These are phyloP conservation scores for Gobio gobio DNA, from an alignment of 2,113 vertebrate species.

Conservation along the genomic window DNA sequence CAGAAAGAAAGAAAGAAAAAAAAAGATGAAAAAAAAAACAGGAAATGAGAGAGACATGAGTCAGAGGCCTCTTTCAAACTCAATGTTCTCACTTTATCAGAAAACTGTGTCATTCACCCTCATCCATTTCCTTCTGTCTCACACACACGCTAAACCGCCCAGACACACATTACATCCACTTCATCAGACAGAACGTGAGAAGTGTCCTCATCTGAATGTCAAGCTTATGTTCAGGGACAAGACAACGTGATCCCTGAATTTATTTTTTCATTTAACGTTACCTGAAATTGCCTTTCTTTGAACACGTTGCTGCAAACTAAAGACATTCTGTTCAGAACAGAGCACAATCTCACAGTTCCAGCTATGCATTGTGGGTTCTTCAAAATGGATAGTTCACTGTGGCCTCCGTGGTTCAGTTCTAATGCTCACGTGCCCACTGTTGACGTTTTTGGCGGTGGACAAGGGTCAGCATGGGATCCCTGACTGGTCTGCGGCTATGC, in stretches of 20 bases:
- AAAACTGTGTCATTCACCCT: slow-evolving; percentile 73
- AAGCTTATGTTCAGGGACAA: slow-evolving; percentile 57
- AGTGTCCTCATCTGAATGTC: slow-evolving; percentile 75
- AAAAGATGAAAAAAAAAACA: slow-evolving; percentile 36
- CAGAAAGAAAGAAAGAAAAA: slow-evolving; percentile 44
- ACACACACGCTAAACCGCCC: slow-evolving; percentile 54
- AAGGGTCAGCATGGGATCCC: no score
- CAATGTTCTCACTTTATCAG: slow-evolving; percentile 74
- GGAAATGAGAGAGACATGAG: slow-evolving; percentile 46
- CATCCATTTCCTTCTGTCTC: slow-evolving; percentile 57
- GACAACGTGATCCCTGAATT: slow-evolving; percentile 32
- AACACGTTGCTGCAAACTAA: not conserved
- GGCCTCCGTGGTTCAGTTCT: no score
- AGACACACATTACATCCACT: slow-evolving; percentile 72
- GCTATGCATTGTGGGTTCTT: not conserved
- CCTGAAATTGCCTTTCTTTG: slow-evolving; percentile 30
- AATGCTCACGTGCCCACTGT: no score
- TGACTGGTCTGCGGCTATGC: no score
- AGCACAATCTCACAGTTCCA: not conserved
- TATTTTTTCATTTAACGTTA: slow-evolving; percentile 34
- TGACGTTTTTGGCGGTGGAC: no score
- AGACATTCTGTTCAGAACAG: not conserved
- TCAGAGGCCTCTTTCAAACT: slow-evolving; percentile 65
- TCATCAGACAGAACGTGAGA: slow-evolving; percentile 71
- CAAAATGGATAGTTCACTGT: not conserved